Conservation (phyloP, 1,140 invertebrate genomes). For the Campoletis sonorensis region DNA sequence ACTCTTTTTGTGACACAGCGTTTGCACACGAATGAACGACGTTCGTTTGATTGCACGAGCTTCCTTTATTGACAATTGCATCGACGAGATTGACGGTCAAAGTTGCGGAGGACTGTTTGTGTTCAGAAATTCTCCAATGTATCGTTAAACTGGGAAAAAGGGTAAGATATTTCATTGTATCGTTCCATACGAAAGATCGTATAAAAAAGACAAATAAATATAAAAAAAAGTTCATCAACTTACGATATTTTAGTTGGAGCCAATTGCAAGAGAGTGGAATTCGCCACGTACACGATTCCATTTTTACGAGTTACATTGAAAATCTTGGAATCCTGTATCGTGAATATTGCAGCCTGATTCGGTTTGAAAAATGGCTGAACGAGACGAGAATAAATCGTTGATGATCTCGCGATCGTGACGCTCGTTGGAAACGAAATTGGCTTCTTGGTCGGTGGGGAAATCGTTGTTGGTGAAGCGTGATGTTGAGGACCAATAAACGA, state of each 20-base stretch:
- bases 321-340: slow-evolving; percentile 62
- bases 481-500: slow-evolving; percentile 70
- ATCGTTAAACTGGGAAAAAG: slow-evolving; percentile 70
- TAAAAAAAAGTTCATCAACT: slow-evolving; percentile 47
- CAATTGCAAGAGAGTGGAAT: slow-evolving; percentile 69
- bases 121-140: slow-evolving; percentile 74
- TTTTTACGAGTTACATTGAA: slow-evolving; percentile 77
- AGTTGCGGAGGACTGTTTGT: slow-evolving; percentile 66
- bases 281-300: slow-evolving; percentile 79
- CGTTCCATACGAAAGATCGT: too few species aligned
- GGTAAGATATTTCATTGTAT: too few species aligned
- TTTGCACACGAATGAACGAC: slow-evolving; percentile 75
- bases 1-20: slow-evolving; percentile 73
- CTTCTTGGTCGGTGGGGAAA: slow-evolving; percentile 47
- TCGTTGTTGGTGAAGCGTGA: slow-evolving; percentile 62
- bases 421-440: slow-evolving; percentile 54
- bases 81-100: slow-evolving; percentile 73
- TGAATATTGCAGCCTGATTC: slow-evolving; percentile 62
- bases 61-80: slow-evolving; percentile 64
- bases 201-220: too few species aligned
- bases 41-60: slow-evolving; percentile 59
- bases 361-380: slow-evolving; percentile 64
- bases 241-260: slow-evolving; percentile 67
- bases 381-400: slow-evolving; percentile 65
- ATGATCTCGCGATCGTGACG: slow-evolving; percentile 58